These are phyloP conservation scores for Gambusia holbrooki DNA, from an alignment of 2,113 vertebrate genomes.

Conservation along the genomic window DNA sequence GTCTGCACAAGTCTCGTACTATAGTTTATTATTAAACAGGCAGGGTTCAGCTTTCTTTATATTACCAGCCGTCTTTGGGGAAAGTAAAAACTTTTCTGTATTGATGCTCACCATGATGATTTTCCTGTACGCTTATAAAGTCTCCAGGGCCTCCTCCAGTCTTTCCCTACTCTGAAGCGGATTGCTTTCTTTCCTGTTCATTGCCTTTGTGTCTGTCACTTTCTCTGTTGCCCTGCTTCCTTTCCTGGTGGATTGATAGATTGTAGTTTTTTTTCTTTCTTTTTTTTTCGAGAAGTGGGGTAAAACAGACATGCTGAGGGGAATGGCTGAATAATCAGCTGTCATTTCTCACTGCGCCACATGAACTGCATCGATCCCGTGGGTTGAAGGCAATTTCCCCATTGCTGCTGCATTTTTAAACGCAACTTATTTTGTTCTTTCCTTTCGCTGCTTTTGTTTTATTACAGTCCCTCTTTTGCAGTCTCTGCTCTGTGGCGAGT, in stretches of 20 bases:
- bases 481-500: conserved; percentile 15
- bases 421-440: conserved; percentile 22
- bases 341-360: conserved; percentile 79
- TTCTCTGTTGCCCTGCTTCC: conserved; percentile 5
- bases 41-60: neutral
- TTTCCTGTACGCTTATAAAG: neutral
- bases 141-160: neutral
- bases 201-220: conserved; percentile 21
- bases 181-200: conserved; percentile 5
- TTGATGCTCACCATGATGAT: neutral
- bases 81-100: neutral
- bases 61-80: neutral
- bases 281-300: conserved; percentile 46
- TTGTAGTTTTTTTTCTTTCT: neutral
- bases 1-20: neutral
- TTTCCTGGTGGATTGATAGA: conserved; percentile 29
- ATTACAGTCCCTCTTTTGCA: neutral
- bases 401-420: conserved; percentile 64
- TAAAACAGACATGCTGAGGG: conserved; percentile 71
- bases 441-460: neutral
- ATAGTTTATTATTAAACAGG: neutral
- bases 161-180: neutral
- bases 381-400: conserved; percentile 75
- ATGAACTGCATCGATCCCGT: conserved; percentile 81
- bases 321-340: conserved; percentile 84